phyloP scores from a whole-genome alignment of 2,113 vertebrate species.

The Limanda limanda region DNA sequence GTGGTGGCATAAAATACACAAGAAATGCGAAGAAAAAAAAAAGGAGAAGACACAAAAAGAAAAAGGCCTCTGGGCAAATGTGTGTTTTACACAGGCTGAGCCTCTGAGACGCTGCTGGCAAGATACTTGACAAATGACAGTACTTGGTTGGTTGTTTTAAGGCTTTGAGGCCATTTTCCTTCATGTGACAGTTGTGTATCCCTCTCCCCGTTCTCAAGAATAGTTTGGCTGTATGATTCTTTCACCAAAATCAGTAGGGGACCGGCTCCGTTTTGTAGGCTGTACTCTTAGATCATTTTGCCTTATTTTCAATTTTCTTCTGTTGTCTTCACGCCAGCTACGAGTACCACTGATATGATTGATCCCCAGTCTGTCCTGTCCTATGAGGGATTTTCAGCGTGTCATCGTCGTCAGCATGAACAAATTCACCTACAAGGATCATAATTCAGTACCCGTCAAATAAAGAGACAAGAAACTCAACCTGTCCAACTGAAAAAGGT shows the following conservation, averaged over 20 bases:
- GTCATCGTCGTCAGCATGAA: neutral
- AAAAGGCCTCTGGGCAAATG: conserved; percentile 81
- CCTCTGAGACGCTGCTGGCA: conserved; percentile 84
- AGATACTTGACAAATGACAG: conserved; percentile 83
- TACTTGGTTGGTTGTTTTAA: conserved; percentile 74
- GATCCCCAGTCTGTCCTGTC: neutral
- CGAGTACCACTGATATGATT: conserved; percentile 3
- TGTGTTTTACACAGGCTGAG: conserved; percentile 84
- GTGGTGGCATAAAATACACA: conserved; percentile 67
- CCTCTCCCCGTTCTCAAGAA: conserved; percentile 31
- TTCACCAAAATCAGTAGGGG: neutral
- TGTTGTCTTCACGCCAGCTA: conserved; percentile 18
- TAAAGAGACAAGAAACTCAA: conserved; percentile 4
- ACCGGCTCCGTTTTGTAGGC: conserved; percentile 5
- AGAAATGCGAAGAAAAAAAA: conserved; percentile 55
- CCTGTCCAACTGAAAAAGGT: conserved; percentile 30
- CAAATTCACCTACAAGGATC: neutral
- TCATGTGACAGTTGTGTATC: conserved; percentile 71
- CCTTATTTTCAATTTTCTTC: neutral
- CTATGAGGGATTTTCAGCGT: neutral
- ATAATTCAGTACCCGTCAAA: conserved; percentile 18
- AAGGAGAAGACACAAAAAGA: conserved; percentile 46
- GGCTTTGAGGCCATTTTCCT: conserved; percentile 75
- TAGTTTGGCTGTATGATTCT: conserved; percentile 20
- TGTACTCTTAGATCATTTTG: neutral